A percentile compares a stretch with the other conserved stretches of the same genome.
Evolutionary conservation across 2,797 vertebrate genomes (phyloP).

Genomic region (Megalops cyprinoides): DNA sequence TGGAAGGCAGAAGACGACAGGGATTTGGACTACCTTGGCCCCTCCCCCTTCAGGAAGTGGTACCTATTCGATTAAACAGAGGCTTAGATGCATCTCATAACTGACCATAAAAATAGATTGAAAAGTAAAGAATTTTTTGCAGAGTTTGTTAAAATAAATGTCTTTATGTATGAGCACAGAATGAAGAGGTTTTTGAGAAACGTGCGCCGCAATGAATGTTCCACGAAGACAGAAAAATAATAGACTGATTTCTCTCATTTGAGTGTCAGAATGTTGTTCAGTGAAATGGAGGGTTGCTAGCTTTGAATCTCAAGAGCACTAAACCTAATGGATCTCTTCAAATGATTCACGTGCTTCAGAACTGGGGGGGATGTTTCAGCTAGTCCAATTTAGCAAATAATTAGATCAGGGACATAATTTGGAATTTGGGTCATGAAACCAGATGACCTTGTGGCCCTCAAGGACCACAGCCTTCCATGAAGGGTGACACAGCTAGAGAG

Average conservation of each 20-base stretch:
- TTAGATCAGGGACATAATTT: slow-evolving; percentile 43
- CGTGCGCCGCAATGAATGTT: not conserved
- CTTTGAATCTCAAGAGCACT: slow-evolving; percentile 17
- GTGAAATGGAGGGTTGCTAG: not conserved
- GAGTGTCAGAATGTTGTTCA: not conserved
- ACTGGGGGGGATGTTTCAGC: slow-evolving; percentile 1
- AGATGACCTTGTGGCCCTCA: slow-evolving; percentile 8
- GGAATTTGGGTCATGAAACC: slow-evolving; percentile 34
- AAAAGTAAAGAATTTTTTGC: not conserved
- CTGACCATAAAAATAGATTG: slow-evolving; percentile 9
- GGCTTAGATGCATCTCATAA: not conserved
- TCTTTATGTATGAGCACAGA: not conserved
- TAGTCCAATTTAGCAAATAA: slow-evolving; percentile 35
- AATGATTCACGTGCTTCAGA: slow-evolving; percentile 11
- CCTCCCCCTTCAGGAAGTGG: slow-evolving; percentile 3
- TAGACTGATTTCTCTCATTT: slow-evolving; percentile 6
- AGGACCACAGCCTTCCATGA: not conserved
- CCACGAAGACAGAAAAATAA: not conserved
- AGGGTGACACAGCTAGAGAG: not conserved
- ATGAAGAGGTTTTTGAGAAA: not conserved
- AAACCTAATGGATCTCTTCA: slow-evolving; percentile 7
- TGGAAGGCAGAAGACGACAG: not conserved
- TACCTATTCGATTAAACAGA: not conserved
- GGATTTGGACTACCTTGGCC: not conserved
- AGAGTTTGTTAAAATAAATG: not conserved